phyloP scores from a whole-genome alignment of 2,797 vertebrate species.

The Poeciliopsis paucimaculata region DNA sequence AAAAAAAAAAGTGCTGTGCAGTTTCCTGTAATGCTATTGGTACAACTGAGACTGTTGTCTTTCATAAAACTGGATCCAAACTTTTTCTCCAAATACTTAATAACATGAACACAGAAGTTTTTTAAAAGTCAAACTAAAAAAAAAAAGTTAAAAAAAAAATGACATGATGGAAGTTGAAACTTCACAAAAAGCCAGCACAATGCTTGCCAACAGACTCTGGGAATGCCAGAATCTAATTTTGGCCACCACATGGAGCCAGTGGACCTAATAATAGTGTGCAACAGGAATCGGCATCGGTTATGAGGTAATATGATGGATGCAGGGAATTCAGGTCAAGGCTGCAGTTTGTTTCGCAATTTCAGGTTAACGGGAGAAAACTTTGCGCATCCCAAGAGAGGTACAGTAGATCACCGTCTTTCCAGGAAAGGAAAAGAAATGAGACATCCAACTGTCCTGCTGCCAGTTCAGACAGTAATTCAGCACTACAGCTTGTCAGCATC shows the following conservation, averaged over 20 bases:
- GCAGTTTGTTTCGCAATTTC: slow-evolving; percentile 44
- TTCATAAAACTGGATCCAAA: slow-evolving; percentile 19
- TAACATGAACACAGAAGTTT: neutral
- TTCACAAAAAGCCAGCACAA: slow-evolving; percentile 22
- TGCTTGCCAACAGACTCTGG: slow-evolving; percentile 55
- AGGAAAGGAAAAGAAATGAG: slow-evolving; percentile 34
- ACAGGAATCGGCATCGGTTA: slow-evolving; percentile 41
- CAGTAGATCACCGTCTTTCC: slow-evolving; percentile 51
- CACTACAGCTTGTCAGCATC: slow-evolving; percentile 24
- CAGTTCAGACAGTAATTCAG: slow-evolving; percentile 45
- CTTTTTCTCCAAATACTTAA: slow-evolving; percentile 13
- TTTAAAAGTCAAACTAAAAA: neutral
- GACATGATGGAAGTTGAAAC: slow-evolving; percentile 27
- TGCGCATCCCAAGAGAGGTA: slow-evolving; percentile 44
- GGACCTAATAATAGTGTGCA: slow-evolving; percentile 56
- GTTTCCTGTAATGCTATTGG: neutral
- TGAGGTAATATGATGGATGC: slow-evolving; percentile 76
- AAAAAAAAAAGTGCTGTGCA: neutral
- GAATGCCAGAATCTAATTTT: slow-evolving; percentile 63
- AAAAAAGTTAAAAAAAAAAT: neutral
- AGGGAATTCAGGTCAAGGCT: slow-evolving; percentile 49
- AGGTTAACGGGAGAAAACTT: slow-evolving; percentile 55
- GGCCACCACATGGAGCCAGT: slow-evolving; percentile 52
- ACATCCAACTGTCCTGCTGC: slow-evolving; percentile 31
- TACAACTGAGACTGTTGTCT: neutral